Evolutionary conservation across 2,113 vertebrate species (phyloP).

Genomic region (Narcine bancroftii): DNA sequence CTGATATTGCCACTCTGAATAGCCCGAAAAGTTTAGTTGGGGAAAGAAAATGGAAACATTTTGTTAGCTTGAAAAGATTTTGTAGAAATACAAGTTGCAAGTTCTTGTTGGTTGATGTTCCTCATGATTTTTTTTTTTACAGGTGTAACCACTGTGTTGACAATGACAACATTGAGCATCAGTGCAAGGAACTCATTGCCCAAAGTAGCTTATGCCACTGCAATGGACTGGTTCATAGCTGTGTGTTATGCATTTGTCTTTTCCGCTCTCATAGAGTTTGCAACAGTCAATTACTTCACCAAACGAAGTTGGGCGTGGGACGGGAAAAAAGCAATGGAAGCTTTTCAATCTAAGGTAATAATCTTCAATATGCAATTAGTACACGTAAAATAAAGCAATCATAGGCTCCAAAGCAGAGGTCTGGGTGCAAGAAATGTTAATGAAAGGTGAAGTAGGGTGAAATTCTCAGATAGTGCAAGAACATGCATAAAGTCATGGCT

Average conservation of each 20-base stretch:
- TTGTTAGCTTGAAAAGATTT: background rate
- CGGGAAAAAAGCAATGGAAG: constrained; percentile 91
- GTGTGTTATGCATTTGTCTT: constrained; percentile 97
- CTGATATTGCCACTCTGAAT: background rate
- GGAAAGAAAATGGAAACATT: no score
- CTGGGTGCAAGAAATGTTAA: background rate
- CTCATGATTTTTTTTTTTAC: constrained; percentile 37
- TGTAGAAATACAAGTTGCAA: background rate
- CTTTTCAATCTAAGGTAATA: constrained; percentile 82
- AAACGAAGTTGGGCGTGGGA: constrained; percentile 99
- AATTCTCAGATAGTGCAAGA: background rate
- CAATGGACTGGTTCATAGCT: constrained; percentile 99
- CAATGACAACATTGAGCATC: constrained; percentile 97
- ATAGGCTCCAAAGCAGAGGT: background rate
- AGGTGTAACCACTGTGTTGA: constrained; percentile 96
- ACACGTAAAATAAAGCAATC: background rate
- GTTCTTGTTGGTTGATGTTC: background rate
- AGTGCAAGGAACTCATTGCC: constrained; percentile 92
- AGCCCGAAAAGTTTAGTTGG: no score
- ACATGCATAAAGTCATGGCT: background rate
- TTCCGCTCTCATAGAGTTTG: constrained; percentile 93
- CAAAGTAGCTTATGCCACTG: constrained; percentile 93
- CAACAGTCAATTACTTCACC: constrained; percentile 96
- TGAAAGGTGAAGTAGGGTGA: background rate
- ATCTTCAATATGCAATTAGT: background rate